Conservation (phyloP, 2,888 invertebrate genomes). For the Drosophila prolongata region DNA sequence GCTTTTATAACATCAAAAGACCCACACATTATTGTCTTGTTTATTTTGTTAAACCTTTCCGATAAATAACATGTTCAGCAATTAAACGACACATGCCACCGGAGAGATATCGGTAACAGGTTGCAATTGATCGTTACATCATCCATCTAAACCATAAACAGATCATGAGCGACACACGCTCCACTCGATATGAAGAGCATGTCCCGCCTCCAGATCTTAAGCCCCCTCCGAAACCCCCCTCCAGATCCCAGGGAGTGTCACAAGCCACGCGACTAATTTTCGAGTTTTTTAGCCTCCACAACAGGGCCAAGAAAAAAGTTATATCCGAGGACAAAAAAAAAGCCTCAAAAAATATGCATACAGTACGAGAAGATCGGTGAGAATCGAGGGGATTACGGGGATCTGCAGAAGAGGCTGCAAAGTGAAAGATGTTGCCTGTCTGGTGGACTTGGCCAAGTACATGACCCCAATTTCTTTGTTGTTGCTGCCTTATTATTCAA, state of each 20-base stretch:
- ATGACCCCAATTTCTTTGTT: conserved; percentile 72
- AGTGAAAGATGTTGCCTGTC: conserved; percentile 49
- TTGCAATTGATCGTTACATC: conserved; percentile 31
- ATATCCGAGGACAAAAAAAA: conserved; percentile 6
- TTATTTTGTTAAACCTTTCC: conserved; percentile 7
- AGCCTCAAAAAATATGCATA: conserved; percentile 38
- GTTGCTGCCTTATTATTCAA: conserved; percentile 61
- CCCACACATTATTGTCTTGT: conserved; percentile 7
- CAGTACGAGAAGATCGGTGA: conserved; percentile 1
- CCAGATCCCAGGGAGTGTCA: conserved; percentile 1
- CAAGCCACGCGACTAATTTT: conserved; percentile 48
- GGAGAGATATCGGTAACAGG: conserved; percentile 17
- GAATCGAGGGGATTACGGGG: background rate
- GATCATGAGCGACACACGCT: conserved; percentile 37
- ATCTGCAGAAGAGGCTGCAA: conserved; percentile 22
- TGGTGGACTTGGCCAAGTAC: conserved; percentile 53
- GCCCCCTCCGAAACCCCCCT: background rate
- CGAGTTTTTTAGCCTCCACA: conserved; percentile 36
- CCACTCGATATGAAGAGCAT: conserved; percentile 19
- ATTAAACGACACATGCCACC: conserved; percentile 16
- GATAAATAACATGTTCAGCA: conserved; percentile 9
- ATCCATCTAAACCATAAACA: conserved; percentile 36
- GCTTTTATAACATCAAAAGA: background rate
- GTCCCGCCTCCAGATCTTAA: conserved; percentile 27
- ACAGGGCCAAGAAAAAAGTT: conserved; percentile 17